A percentile compares a stretch with the other conserved stretches of the same genome.
Evolutionary conservation across 2,888 invertebrate species (phyloP).

Genomic region (Harpalus rubripes): DNA sequence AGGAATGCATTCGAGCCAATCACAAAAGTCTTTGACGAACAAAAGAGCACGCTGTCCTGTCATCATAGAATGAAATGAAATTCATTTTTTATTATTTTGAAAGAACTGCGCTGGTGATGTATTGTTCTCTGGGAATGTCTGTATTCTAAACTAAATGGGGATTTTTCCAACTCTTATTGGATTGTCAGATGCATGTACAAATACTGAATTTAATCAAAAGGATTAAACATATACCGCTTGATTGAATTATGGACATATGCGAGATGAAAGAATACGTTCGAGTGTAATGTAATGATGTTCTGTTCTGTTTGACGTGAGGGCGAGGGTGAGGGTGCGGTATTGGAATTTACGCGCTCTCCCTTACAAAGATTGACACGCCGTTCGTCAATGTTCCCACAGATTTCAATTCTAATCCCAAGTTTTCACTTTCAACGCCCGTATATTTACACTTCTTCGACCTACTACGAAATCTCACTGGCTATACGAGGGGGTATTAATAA

Average conservation of each 20-base stretch:
- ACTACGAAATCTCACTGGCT: no score
- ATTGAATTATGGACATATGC: constrained; percentile 28
- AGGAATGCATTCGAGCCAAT: constrained; percentile 36
- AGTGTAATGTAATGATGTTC: not conserved
- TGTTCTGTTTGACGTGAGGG: constrained; percentile 1
- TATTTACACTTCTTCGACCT: not conserved
- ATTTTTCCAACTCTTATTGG: constrained; percentile 45
- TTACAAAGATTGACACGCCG: not conserved
- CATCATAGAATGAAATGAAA: constrained; percentile 51
- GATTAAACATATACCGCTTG: constrained; percentile 48
- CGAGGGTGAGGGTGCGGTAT: not conserved
- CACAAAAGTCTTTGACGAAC: constrained; percentile 50
- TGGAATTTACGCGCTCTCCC: not conserved
- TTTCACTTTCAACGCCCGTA: not conserved
- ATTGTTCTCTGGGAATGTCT: constrained; percentile 28
- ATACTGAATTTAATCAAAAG: constrained; percentile 56
- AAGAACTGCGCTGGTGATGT: constrained; percentile 35
- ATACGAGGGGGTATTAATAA: no score
- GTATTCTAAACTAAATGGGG: constrained; percentile 26
- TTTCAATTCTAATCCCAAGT: not conserved
- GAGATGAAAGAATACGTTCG: constrained; percentile 14
- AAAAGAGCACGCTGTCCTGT: constrained; percentile 50
- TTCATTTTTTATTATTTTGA: constrained; percentile 49
- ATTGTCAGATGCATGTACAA: constrained; percentile 46
- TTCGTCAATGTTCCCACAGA: not conserved